These are phyloP conservation scores for Ips nitidus DNA, from an alignment of 1,140 invertebrate genomes.

Conservation along the genomic window DNA sequence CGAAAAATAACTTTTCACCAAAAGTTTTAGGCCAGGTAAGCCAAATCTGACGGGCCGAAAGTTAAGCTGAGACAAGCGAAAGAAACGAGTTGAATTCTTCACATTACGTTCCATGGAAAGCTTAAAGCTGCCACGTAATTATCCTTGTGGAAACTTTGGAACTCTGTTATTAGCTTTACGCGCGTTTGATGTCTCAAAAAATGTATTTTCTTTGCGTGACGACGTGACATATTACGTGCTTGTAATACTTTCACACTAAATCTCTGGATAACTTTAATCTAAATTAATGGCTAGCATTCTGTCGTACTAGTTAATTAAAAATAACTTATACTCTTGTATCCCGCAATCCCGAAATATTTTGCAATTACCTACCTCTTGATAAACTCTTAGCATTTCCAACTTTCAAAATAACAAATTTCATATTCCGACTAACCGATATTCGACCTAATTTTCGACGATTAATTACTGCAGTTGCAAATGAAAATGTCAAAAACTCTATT, in stretches of 20 bases:
- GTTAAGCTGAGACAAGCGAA: conserved; percentile 19
- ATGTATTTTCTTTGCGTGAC: conserved; percentile 1
- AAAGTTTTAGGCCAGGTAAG: background rate
- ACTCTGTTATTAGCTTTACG: conserved; percentile 14
- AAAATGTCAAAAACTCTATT: too few relatives aligned
- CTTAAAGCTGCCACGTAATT: conserved; percentile 22
- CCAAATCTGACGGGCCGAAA: conserved; percentile 15
- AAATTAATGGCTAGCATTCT: background rate
- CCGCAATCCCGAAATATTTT: too few relatives aligned
- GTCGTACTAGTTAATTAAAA: too few relatives aligned
- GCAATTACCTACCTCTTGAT: too few relatives aligned
- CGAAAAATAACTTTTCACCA: background rate
- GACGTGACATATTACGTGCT: conserved; percentile 3
- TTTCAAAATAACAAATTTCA: too few relatives aligned
- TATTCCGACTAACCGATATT: too few relatives aligned
- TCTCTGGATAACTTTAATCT: background rate
- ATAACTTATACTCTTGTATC: too few relatives aligned
- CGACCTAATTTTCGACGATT: too few relatives aligned
- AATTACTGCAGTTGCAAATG: too few relatives aligned
- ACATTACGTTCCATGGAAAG: conserved; percentile 10
- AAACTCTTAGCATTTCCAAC: too few relatives aligned
- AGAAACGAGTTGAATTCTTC: conserved; percentile 17
- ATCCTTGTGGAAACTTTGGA: conserved; percentile 7
- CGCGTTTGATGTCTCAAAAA: conserved; percentile 1
- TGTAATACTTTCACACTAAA: conserved; percentile 1